These are phyloP conservation scores for Sceliomorpha sp. DNA, from an alignment of 2,888 invertebrate genomes.

Conservation along the genomic window DNA sequence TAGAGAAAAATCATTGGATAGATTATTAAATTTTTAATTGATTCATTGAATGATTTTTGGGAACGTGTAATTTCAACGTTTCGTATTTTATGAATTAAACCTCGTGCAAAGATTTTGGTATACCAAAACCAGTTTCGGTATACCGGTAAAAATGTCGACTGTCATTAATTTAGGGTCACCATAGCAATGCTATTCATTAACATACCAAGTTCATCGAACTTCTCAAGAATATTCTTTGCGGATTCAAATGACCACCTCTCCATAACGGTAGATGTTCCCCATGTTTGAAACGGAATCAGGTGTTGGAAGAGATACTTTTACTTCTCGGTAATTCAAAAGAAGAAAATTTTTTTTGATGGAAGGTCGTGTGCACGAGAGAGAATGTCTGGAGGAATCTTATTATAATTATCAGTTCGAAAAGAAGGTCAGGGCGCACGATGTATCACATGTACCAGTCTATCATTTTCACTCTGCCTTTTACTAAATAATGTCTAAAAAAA, in stretches of 20 bases:
- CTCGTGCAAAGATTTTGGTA: background rate
- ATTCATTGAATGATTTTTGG: no score
- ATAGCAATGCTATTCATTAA: slow-evolving; percentile 33
- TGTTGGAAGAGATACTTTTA: slow-evolving; percentile 13
- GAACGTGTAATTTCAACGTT: no score
- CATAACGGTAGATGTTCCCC: slow-evolving; percentile 34
- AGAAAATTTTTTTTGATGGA: no score
- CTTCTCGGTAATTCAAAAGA: background rate
- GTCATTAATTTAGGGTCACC: slow-evolving; percentile 6
- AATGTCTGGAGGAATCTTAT: no score
- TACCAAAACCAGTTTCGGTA: background rate
- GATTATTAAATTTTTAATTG: no score
- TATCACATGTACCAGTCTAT: no score
- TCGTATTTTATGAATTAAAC: background rate
- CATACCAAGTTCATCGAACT: slow-evolving; percentile 40
- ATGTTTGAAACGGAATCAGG: slow-evolving; percentile 27
- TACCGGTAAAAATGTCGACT: slow-evolving; percentile 1
- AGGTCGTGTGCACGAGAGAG: no score
- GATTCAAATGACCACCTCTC: slow-evolving; percentile 20
- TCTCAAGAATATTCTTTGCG: slow-evolving; percentile 27
- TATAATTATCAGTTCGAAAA: no score
- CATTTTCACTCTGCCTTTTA: no score
- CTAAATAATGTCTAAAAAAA: no score
- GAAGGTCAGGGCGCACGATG: no score
- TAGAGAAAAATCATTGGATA: no score